Percentiles rank a stretch among this genome's conserved stretches.
phyloP scores from a whole-genome alignment of 2,113 vertebrate species.

The Platichthys stellatus region DNA sequence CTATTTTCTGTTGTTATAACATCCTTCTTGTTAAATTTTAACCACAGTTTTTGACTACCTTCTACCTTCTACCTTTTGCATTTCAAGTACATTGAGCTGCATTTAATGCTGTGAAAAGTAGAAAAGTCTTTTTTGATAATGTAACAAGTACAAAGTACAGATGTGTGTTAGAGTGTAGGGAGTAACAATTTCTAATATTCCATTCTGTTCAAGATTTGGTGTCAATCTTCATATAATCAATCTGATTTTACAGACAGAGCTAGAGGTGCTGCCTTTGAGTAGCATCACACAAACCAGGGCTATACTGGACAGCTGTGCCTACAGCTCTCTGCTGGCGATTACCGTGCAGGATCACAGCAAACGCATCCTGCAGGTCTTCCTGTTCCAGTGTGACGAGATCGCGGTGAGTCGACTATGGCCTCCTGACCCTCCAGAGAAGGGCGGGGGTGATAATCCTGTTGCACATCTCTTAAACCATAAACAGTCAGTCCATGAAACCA shows the following conservation, averaged over 20 bases:
- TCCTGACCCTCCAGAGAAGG: background rate
- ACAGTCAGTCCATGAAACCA: background rate
- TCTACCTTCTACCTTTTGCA: too few relatives aligned
- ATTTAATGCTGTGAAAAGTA: too few relatives aligned
- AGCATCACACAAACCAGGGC: slow-evolving; percentile 76
- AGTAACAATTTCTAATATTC: background rate
- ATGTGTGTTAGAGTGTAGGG: too few relatives aligned
- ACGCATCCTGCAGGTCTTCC: slow-evolving; percentile 73
- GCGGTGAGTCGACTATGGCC: slow-evolving; percentile 80
- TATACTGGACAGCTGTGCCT: slow-evolving; percentile 79
- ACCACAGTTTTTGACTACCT: too few relatives aligned
- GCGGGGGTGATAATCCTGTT: background rate
- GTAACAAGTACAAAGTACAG: too few relatives aligned
- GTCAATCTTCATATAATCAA: background rate
- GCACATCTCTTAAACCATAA: background rate
- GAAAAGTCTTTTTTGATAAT: too few relatives aligned
- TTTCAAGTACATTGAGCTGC: too few relatives aligned
- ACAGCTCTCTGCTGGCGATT: slow-evolving; percentile 86
- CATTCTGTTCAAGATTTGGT: background rate
- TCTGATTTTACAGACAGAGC: slow-evolving; percentile 80
- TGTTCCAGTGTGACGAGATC: slow-evolving; percentile 90
- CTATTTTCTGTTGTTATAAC: too few relatives aligned
- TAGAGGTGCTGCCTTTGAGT: slow-evolving; percentile 84
- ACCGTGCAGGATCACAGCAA: slow-evolving; percentile 73
- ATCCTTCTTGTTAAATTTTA: too few relatives aligned